Conservation (phyloP, 1,140 invertebrate species). For the Euwallacea fornicatus region DNA sequence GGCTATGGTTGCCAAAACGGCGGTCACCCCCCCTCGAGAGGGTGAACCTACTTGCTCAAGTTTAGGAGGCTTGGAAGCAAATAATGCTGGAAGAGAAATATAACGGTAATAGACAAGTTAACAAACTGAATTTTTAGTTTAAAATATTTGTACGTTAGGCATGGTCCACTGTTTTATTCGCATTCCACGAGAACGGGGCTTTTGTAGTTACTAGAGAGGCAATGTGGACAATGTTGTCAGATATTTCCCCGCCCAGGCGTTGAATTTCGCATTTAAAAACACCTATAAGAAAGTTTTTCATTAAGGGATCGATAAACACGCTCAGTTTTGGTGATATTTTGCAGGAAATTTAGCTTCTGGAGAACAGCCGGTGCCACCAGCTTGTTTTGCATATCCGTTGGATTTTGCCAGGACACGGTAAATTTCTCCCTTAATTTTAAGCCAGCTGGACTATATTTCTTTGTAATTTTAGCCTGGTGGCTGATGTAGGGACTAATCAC, state of each 20-base stretch:
- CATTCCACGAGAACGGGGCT: conserved; percentile 84
- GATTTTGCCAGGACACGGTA: conserved; percentile 93
- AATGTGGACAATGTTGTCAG: conserved; percentile 90
- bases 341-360: conserved; percentile 87
- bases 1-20: conserved; percentile 84
- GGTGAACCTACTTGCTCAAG: conserved; percentile 87
- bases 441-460: background rate
- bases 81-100: conserved; percentile 77
- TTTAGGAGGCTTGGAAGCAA: conserved; percentile 83
- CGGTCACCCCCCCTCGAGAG: conserved; percentile 87
- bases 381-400: conserved; percentile 91
- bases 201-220: conserved; percentile 87
- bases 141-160: conserved; percentile 58
- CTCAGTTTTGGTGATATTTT: conserved; percentile 83
- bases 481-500: conserved; percentile 78
- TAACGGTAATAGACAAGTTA: conserved; percentile 56
- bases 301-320: conserved; percentile 83
- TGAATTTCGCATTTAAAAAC: conserved; percentile 96
- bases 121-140: background rate
- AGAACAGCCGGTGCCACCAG: conserved; percentile 91
- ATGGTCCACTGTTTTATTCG: conserved; percentile 84
- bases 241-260: conserved; percentile 95
- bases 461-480: conserved; percentile 64
- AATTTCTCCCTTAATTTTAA: conserved; percentile 22
- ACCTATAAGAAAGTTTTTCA: conserved; percentile 83